Evolutionary conservation across 2,888 invertebrate genomes (phyloP), one percentile per base, ranked within the genome.

Genomic region (Ecliptopera silaceata): DNA sequence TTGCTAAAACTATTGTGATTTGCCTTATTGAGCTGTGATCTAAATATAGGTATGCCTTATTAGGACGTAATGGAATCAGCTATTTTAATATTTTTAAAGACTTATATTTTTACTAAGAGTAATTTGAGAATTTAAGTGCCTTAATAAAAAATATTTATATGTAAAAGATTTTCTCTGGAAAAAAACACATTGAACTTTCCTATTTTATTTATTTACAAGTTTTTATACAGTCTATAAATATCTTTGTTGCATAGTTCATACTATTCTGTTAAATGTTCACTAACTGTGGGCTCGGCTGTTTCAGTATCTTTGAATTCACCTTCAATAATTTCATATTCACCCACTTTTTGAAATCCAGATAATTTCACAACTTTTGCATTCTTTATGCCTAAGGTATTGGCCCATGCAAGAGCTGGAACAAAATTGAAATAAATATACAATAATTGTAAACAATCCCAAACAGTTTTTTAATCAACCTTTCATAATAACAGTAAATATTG

Each of bases 291-390:
- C 69, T 65, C 53, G 56, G 64, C 64, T 34, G 32, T 43, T 36
- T 55, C 26, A 61, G 66, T 71, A 31, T 75, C 73, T 60, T 73
- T 66, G 63, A 76, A 63, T 68, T 80, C 56, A 31, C 91, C 91
- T 13, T 89, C 86, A 47, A 88, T 70, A 61, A 91, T 90, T 26
- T 89, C 85, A 84, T 90, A 91, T 71, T 91, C 90, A 63, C 86
- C 88, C 4, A 87, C 84, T 44, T 88, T 87, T 36, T 60, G 68
- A 2, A 93, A 76, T n/a, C 93, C 93, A 36, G 88, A 83, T 72
- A 93, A 77, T 77, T 87, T 88, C 38, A 90, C 84, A 0, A 94
- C 93, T 66, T 86, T 91, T 2, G 93, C 93, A 77, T 94, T 90
- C 68, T 88, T 85, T 49, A 93, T 90, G 53, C 92, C 92, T 59